Evolutionary conservation across 2,888 invertebrate species (phyloP), one percentile per base, ranked within the genome.

Genomic region (Euspilapteryx auroguttella): DNA sequence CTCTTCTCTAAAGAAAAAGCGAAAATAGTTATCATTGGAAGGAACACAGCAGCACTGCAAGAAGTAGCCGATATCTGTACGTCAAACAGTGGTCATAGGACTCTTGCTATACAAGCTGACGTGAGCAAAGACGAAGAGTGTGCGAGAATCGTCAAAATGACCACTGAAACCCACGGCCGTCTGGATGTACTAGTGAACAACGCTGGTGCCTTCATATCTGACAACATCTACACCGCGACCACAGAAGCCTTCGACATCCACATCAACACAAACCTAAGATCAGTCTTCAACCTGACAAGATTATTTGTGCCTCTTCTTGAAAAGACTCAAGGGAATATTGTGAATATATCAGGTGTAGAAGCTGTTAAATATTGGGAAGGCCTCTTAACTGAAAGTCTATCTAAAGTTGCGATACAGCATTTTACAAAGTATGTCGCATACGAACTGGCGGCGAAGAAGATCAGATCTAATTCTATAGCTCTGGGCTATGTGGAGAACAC

Each of bases 371-470:
- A 93, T 37, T 93, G 93, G 50, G 81, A 91, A 8, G 85, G 85
- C 8, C 83, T 91, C 2, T 55, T 93, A 29, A 85, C 90, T 0
- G 95, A 95, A 51, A 83, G 82, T 40, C 84, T 94, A 66, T 89
- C 91, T 2, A 95, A 95, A 66, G 78, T 89, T 23, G 90, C 91
- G 2, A 62, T 94, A 0, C 94, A 95, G 63, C 93, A 94, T 48
- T 81, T 95, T 38, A 94, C 94, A 0, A 78, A 86, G 42, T 92
- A 91, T 51, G 76, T 83, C 8, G 93, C 94, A 9, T 57, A 94
- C 29, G 94, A 88, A 43, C 56, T 89, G 25, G 87, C 84, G 12
- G 41, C 77, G 0, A 85, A 85, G 50, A 79, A 83, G 38, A 86
- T 92, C 1, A 73, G 92, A 17, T 89, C 88, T 1, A 93, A 93